Conservation (phyloP, 2,797 vertebrate genomes). For the Melopsittacus undulatus region DNA sequence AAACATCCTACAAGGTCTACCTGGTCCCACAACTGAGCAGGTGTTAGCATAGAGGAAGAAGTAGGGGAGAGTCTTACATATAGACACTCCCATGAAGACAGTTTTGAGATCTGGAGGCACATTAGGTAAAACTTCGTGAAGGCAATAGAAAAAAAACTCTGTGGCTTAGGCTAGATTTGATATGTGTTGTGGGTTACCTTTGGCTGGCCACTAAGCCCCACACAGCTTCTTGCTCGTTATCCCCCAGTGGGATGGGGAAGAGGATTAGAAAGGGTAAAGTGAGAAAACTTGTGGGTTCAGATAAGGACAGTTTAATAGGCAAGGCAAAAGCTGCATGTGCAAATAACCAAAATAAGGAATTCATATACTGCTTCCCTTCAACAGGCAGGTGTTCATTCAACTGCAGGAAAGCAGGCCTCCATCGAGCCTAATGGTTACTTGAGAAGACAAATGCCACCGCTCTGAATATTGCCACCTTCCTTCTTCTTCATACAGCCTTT, state of each 20-base stretch:
- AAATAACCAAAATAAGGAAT: background rate
- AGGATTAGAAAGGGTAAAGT: background rate
- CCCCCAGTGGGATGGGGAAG: background rate
- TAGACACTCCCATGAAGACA: background rate
- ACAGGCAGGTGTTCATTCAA: background rate
- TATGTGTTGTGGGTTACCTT: background rate
- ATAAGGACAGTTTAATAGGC: background rate
- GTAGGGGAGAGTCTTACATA: background rate
- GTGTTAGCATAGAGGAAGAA: background rate
- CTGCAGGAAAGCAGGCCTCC: background rate
- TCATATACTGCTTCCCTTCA: background rate
- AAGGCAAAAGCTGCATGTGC: background rate
- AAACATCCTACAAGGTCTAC: background rate
- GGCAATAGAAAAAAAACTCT: background rate
- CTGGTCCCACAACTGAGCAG: background rate
- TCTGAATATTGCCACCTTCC: fast-evolving
- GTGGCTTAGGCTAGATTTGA: background rate
- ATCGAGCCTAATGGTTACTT: fast-evolving
- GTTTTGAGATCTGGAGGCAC: background rate
- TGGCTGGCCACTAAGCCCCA: background rate
- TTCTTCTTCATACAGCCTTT: background rate
- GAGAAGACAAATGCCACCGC: background rate
- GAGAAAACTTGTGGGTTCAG: background rate
- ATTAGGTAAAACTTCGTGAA: background rate
- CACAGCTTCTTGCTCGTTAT: background rate